Percentiles rank a stretch among this genome's conserved stretches.
Evolutionary conservation across 1,140 invertebrate genomes (phyloP).

Genomic region (Zophobas morio): DNA sequence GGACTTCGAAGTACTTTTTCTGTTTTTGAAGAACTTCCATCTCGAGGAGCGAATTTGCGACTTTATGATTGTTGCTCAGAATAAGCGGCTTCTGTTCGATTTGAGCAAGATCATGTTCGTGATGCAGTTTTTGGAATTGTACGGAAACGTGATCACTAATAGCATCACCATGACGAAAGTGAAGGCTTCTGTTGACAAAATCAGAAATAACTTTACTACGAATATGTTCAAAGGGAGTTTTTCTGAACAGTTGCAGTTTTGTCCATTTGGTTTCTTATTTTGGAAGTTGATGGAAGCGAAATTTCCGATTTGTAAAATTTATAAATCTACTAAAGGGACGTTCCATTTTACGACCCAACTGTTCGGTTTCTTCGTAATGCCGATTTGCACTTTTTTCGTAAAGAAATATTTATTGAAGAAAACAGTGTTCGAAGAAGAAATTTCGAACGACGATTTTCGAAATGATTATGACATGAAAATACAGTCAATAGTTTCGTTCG

Average conservation of each 20-base stretch:
- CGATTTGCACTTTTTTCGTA: background rate
- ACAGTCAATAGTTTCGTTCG: background rate
- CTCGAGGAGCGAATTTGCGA: constrained; percentile 53
- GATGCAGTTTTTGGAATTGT: too few species aligned
- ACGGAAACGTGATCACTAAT: too few species aligned
- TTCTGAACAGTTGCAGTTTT: too few species aligned
- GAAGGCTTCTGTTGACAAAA: too few species aligned
- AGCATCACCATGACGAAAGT: too few species aligned
- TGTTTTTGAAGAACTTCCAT: constrained; percentile 43
- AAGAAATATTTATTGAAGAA: background rate
- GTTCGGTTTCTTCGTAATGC: background rate
- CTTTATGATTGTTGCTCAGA: constrained; percentile 49
- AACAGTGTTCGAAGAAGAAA: background rate
- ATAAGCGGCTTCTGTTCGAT: constrained; percentile 52
- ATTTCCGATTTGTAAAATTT: background rate
- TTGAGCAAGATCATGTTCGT: constrained; percentile 46
- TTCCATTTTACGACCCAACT: background rate
- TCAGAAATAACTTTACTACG: too few species aligned
- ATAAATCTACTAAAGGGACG: constrained; percentile 59
- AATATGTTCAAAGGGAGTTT: too few species aligned
- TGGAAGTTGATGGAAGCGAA: background rate
- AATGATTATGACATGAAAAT: background rate
- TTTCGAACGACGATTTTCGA: background rate
- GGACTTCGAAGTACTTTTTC: constrained; percentile 52
- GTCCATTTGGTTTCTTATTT: too few species aligned